phyloP scores from a whole-genome alignment of 2,797 vertebrate genomes.

The Thalassophryne amazonica region DNA sequence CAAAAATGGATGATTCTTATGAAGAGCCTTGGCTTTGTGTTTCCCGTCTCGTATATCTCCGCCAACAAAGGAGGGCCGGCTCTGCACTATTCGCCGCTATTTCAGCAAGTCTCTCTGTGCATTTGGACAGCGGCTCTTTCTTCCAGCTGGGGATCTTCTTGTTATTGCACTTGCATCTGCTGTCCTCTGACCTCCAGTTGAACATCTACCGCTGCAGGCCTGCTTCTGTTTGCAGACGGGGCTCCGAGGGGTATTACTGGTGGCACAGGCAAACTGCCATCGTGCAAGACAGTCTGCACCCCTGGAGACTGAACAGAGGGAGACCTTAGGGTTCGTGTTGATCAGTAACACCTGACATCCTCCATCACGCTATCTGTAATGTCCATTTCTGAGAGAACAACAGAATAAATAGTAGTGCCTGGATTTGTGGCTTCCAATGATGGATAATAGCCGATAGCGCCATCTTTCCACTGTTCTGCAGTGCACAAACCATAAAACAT shows the following conservation, averaged over 20 bases:
- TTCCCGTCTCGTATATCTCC: conserved; percentile 71
- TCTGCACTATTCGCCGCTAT: no score
- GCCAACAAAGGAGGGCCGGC: conserved; percentile 67
- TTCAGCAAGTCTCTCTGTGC: no score
- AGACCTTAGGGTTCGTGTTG: conserved; percentile 51
- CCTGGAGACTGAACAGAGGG: conserved; percentile 24
- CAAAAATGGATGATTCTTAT: conserved; percentile 81
- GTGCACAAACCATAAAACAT: conserved; percentile 26
- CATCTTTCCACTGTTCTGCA: conserved; percentile 57
- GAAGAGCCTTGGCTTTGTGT: conserved; percentile 74
- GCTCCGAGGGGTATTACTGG: no score
- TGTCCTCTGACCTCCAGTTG: conserved; percentile 32
- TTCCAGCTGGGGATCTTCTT: conserved; percentile 4
- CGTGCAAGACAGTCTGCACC: conserved; percentile 44
- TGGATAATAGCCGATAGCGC: conserved; percentile 63
- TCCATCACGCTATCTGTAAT: conserved; percentile 54
- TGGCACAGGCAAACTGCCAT: conserved; percentile 60
- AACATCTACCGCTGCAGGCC: no score
- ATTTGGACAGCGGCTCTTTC: no score
- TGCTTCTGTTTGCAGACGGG: no score
- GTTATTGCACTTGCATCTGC: conserved; percentile 17
- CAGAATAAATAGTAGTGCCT: conserved; percentile 46
- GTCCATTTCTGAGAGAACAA: conserved; percentile 57
- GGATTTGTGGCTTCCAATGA: conserved; percentile 61
- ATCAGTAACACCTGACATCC: conserved; percentile 64